Evolutionary conservation across 2,797 vertebrate species (phyloP), one percentile per base, ranked within the genome.

Genomic region (Hephaestus fuliginosus): DNA sequence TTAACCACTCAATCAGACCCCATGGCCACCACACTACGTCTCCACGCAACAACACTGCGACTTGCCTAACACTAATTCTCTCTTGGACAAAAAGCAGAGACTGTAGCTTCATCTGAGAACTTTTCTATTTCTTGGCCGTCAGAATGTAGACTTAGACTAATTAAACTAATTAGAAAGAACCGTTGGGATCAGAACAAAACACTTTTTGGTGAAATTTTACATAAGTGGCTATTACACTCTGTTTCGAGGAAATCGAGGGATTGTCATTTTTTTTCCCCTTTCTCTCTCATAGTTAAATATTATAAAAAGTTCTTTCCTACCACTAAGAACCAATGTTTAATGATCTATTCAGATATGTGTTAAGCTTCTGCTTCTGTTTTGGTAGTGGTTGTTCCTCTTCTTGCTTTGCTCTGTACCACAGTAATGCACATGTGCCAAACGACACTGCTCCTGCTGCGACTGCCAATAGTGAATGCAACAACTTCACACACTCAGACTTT

Each of bases 401-500:
- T 85, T 64, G 89, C 87, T 92, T 90, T 71, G 85, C 82, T 71
- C 71, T 86, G 81, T 89, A 86, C 75, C 73, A 76, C 83, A 70
- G 85, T 89, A 43, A 88, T 81, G 82, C 84, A 86, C 65, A 74
- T 64, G 91, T 94, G 94, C 94, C 94, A 95, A 94, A 93, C 80
- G 88, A 91, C 85, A 85, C 86, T 69, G 86, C 92, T 90, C 74
- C 60, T 17, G 88, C 88, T 78, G 80, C 74, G 8, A 85, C 87
- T 91, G 88, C 86, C 81, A 88, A 78, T 67, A 49, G 62, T 43
- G 46, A 86, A 80, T 63, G 80, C 80, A 68, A 82, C 48, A 88
- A 57, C 75, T 55, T 60, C 58, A 67, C 53, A 71, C 85, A 60
- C 48, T 56, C 65, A 22, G 25, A 76, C 36, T 53, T 74, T 73